phyloP scores from a whole-genome alignment of 2,797 vertebrate species.

The Galago senegalensis region DNA sequence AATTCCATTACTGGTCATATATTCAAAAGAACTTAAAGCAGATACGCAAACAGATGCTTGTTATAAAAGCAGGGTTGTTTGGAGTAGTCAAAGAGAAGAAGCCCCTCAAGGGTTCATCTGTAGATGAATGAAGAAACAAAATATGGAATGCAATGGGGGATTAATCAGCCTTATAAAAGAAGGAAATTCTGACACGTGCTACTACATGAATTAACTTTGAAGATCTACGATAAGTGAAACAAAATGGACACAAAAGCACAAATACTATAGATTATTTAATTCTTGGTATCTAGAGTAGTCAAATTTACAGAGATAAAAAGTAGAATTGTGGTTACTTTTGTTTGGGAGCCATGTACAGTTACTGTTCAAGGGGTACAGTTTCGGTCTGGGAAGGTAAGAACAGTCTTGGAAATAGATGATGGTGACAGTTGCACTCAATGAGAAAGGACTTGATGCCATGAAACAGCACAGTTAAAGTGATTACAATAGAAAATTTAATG shows the following conservation, averaged over 20 bases:
- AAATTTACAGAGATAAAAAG: background rate
- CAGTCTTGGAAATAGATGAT: too few species aligned
- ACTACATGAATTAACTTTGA: background rate
- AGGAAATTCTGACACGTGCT: background rate
- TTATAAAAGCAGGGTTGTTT: background rate
- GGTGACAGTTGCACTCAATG: too few species aligned
- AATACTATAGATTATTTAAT: background rate
- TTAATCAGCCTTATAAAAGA: background rate
- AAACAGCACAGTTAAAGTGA: too few species aligned
- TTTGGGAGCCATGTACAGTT: rapidly evolving
- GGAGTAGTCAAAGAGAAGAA: background rate
- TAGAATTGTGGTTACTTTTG: background rate
- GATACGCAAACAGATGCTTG: background rate
- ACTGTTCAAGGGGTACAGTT: too few species aligned
- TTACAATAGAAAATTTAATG: too few species aligned
- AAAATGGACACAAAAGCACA: background rate
- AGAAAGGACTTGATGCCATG: too few species aligned
- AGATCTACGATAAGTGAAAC: background rate
- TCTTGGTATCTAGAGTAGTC: background rate
- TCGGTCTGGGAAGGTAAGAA: too few species aligned
- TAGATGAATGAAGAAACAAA: background rate
- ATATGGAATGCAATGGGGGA: background rate
- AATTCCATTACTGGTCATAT: too few species aligned
- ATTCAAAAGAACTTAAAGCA: background rate
- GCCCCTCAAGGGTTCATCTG: background rate